A percentile compares a stretch with the other conserved stretches of the same genome.
Evolutionary conservation across 2,888 invertebrate genomes (phyloP).

Genomic region (Patella caerulea): DNA sequence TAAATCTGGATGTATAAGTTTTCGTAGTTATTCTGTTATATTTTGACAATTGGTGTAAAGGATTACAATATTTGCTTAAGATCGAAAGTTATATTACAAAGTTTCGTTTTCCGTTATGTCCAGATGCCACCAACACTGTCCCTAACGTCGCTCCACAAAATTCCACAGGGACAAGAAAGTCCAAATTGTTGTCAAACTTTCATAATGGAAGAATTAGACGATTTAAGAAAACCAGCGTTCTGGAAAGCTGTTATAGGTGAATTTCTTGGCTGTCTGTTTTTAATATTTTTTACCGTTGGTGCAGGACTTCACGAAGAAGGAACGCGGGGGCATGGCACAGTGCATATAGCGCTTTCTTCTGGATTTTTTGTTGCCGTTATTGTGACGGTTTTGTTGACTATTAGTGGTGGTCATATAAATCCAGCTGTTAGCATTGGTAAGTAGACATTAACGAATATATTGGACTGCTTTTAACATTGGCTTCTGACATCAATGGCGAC

Average conservation of each 20-base stretch:
- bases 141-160: background rate
- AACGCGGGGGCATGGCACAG: conserved; percentile 16
- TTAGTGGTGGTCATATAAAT: conserved; percentile 58
- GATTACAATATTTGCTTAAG: no score
- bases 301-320: conserved; percentile 32
- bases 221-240: conserved; percentile 44
- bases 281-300: conserved; percentile 46
- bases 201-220: conserved; percentile 40
- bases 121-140: conserved; percentile 14
- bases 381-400: conserved; percentile 41
- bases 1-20: no score
- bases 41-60: no score
- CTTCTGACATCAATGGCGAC: no score
- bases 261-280: conserved; percentile 47
- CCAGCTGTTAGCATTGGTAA: conserved; percentile 48
- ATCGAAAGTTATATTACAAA: no score
- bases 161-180: background rate
- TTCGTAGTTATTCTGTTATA: no score
- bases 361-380: conserved; percentile 52
- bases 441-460: background rate
- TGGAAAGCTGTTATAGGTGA: conserved; percentile 54
- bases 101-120: background rate
- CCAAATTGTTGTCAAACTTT: conserved; percentile 20
- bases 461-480: no score
- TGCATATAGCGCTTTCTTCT: conserved; percentile 42